Evolutionary conservation across 2,113 vertebrate species (phyloP).

Genomic region (Collichthys lucidus): DNA sequence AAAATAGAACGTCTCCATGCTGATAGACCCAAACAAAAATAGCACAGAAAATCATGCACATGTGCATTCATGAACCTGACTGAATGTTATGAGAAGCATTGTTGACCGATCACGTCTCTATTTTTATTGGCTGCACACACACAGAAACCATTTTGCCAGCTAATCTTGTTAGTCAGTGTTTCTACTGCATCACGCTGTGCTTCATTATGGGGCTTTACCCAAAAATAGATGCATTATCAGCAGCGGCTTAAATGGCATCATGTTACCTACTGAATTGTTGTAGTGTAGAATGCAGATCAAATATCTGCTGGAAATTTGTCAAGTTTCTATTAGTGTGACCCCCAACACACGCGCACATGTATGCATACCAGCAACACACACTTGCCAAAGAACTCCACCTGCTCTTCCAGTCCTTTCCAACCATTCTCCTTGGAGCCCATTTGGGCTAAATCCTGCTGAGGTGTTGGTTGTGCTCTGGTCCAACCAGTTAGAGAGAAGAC

Average conservation of each 20-base stretch:
- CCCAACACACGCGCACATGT: slow-evolving; percentile 8
- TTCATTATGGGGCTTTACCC: slow-evolving; percentile 44
- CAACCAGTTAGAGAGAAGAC: slow-evolving; percentile 53
- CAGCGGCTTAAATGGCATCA: slow-evolving; percentile 27
- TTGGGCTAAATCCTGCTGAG: slow-evolving; percentile 55
- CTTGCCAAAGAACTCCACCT: slow-evolving; percentile 67
- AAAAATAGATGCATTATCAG: slow-evolving; percentile 62
- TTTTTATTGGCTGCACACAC: slow-evolving; percentile 51
- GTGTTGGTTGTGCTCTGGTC: slow-evolving; percentile 44
- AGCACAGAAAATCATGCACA: slow-evolving; percentile 45
- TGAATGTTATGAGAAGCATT: slow-evolving; percentile 74
- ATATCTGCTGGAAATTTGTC: slow-evolving; percentile 52
- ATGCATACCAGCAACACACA: slow-evolving; percentile 30
- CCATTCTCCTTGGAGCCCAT: slow-evolving; percentile 40
- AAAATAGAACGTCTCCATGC: slow-evolving; percentile 31
- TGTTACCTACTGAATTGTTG: slow-evolving; percentile 62
- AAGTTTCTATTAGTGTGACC: slow-evolving; percentile 39
- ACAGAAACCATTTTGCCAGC: slow-evolving; percentile 58
- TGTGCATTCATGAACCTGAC: background rate
- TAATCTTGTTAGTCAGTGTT: slow-evolving; percentile 47
- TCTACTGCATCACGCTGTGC: slow-evolving; percentile 39
- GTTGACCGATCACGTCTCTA: slow-evolving; percentile 76
- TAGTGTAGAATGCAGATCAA: slow-evolving; percentile 34
- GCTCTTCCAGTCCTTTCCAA: slow-evolving; percentile 62
- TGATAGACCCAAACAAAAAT: slow-evolving; percentile 56